phyloP scores from a whole-genome alignment of 2,888 invertebrate genomes.

The Cantharis flavilabris region DNA sequence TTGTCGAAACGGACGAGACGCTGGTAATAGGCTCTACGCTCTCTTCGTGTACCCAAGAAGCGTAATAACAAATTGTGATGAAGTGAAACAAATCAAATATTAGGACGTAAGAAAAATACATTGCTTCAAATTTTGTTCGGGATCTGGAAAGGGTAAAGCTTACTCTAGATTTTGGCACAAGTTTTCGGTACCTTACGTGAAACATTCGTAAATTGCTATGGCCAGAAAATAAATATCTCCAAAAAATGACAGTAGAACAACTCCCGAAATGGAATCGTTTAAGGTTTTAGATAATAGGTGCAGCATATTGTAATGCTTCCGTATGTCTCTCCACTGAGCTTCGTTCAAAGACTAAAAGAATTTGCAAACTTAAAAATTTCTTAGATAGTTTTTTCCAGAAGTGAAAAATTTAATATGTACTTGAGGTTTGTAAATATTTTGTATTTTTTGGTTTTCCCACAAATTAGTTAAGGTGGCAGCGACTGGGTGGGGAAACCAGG shows the following conservation, averaged over 20 bases:
- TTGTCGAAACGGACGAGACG: constrained; percentile 13
- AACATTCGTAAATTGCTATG: constrained; percentile 13
- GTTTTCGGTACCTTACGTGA: constrained; percentile 8
- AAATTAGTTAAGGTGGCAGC: too few relatives aligned
- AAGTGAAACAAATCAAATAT: constrained; percentile 24
- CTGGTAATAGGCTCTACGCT: constrained; percentile 17
- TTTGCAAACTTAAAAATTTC: neutral
- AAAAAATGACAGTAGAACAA: constrained; percentile 21
- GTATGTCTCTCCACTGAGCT: constrained; percentile 14
- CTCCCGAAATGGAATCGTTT: constrained; percentile 17
- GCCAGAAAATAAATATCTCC: constrained; percentile 29
- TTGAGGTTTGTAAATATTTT: too few relatives aligned
- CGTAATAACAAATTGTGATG: constrained; percentile 20
- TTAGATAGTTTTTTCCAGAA: too few relatives aligned
- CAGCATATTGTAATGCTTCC: constrained; percentile 19
- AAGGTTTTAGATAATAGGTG: constrained; percentile 17
- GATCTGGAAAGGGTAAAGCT: constrained; percentile 1
- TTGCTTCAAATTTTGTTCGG: constrained; percentile 1
- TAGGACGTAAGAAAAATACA: constrained; percentile 17
- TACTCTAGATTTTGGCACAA: neutral
- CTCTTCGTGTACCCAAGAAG: constrained; percentile 29
- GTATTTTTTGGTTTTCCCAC: too few relatives aligned
- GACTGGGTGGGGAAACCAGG: too few relatives aligned
- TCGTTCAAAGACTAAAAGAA: constrained; percentile 11
- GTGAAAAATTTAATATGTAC: too few relatives aligned